Evolutionary conservation across 1,140 invertebrate genomes (phyloP), one percentile per base, ranked within the genome.

Genomic region (Campoletis sonorensis): DNA sequence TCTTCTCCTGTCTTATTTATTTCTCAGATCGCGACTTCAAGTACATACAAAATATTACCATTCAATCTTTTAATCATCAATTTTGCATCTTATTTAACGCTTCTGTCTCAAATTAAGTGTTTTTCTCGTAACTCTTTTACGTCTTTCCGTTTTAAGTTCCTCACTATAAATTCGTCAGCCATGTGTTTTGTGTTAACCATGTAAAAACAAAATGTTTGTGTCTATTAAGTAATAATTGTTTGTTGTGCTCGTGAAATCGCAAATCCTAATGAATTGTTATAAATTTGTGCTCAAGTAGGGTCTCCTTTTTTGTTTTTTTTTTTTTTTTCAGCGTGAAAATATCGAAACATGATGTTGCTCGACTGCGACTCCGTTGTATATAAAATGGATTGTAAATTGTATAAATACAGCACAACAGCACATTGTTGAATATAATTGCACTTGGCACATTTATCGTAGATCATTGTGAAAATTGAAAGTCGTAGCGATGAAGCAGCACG

Each of bases 261-360:
- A 64, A 27, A 27, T 64, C 21, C 26, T 64, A 27, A 21, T 26
- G 40, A 27, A 75, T 51, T 51, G 37, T 26, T 45, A 21, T 70
- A 64, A 75, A 79, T 58, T 37, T 45, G 23, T 79, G 51, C n/a
- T 18, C 51, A 18, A 54, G 1, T 54, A 54, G 51, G 33, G 13
- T 45, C 27, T 82, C n/a, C n/a, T n/a, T n/a, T n/a, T n/a, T n/a
- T n/a, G 83, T 64, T 79, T 77, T 81, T 83, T 84, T 40, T 84
- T 64, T 79, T 77, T 81, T 83, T 84, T 40, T 8, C 81, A 85
- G 81, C 67, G 82, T 40, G 18, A 84, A 84, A 85, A 84, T 87
- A 88, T 88, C 83, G 85, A 87, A 89, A 86, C 80, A 82, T 87
- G 82, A 86, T 81, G 76, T 80, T 76, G 54, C 37, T 68, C 37